Evolutionary conservation across 2,797 vertebrate species (phyloP).

Genomic region (Graptemys geographica): DNA sequence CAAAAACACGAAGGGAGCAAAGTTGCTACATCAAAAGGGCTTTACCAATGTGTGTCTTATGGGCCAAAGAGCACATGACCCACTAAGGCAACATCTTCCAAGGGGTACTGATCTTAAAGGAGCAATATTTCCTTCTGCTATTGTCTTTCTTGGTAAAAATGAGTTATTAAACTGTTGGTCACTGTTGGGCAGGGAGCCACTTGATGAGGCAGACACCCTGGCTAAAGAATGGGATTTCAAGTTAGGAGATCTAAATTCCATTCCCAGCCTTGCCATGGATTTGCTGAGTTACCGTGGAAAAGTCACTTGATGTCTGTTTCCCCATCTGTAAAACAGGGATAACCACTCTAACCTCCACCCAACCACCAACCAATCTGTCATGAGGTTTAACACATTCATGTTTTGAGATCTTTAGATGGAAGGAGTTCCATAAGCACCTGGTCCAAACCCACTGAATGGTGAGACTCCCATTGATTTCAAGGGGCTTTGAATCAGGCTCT

Average conservation of each 20-base stretch:
- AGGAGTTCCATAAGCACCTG: neutral
- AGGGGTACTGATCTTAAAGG: neutral
- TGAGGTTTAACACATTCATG: neutral
- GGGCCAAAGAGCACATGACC: neutral
- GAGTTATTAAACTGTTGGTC: neutral
- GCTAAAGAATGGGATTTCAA: neutral
- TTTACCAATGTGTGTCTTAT: neutral
- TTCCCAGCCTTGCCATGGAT: neutral
- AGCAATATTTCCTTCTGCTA: neutral
- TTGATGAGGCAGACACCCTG: neutral
- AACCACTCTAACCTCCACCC: neutral
- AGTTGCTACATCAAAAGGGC: neutral
- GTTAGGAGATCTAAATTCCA: neutral
- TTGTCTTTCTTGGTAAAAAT: slow-evolving; percentile 9
- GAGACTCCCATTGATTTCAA: neutral
- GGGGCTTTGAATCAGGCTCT: neutral
- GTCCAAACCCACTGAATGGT: too few relatives aligned
- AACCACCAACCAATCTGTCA: neutral
- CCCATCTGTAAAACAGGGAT: neutral
- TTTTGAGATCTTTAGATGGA: neutral
- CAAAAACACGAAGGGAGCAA: neutral
- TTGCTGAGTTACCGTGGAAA: neutral
- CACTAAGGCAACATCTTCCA: neutral
- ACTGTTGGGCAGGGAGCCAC: neutral
- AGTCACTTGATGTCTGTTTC: neutral